A percentile compares a stretch with the other conserved stretches of the same genome.
Evolutionary conservation across 1,140 invertebrate species (phyloP).

Genomic region (Colletes gigas): DNA sequence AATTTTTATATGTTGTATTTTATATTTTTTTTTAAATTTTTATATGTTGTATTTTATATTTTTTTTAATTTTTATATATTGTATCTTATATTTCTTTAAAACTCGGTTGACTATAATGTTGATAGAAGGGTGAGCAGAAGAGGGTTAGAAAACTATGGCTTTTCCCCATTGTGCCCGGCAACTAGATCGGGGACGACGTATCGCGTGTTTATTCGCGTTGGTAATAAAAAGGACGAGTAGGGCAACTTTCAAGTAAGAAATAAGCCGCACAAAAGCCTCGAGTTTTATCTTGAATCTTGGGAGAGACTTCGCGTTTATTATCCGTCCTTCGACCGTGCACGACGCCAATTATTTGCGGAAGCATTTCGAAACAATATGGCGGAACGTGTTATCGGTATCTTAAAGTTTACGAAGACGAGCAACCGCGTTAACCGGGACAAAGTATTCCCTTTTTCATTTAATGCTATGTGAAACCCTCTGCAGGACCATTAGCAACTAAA

Average conservation of each 20-base stretch:
- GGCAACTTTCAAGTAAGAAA: constrained; percentile 1
- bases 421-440: too few relatives aligned
- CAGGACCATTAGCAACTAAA: too few relatives aligned
- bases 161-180: background rate
- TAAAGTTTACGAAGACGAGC: background rate
- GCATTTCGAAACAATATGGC: background rate
- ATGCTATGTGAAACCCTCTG: too few relatives aligned
- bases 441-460: too few relatives aligned
- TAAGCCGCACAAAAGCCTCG: background rate
- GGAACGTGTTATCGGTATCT: background rate
- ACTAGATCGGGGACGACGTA: background rate
- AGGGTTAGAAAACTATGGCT: too few relatives aligned
- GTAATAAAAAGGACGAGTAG: constrained; percentile 9
- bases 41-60: too few relatives aligned
- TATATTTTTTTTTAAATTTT: too few relatives aligned
- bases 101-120: too few relatives aligned
- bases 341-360: background rate
- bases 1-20: too few relatives aligned
- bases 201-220: constrained; percentile 4
- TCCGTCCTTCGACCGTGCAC: background rate
- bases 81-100: too few relatives aligned
- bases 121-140: too few relatives aligned
- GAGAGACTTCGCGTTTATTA: constrained; percentile 10
- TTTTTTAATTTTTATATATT: too few relatives aligned
- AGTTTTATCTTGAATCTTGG: constrained; percentile 1